Percentiles rank a stretch among this genome's conserved stretches.
These are phyloP conservation scores for Heliconius congener DNA, from an alignment of 1,140 invertebrate species.

Conservation along the genomic window DNA sequence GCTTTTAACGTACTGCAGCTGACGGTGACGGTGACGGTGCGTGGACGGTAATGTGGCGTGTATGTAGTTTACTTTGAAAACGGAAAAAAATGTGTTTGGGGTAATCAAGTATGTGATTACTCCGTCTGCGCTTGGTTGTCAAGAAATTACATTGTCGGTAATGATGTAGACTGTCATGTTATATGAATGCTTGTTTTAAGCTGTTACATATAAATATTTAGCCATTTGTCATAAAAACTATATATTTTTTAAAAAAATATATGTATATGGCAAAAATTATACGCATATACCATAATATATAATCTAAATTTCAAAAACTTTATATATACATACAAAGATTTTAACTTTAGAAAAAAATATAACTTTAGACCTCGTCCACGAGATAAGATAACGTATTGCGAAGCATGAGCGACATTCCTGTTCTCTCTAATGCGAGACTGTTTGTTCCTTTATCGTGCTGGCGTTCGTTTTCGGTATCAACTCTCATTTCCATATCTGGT, in stretches of 20 bases:
- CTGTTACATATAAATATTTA: too few relatives aligned
- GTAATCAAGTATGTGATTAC: neutral
- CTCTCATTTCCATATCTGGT: slow-evolving; percentile 34
- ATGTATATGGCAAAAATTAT: too few relatives aligned
- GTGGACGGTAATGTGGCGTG: slow-evolving; percentile 21
- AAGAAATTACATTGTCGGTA: neutral
- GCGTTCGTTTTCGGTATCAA: slow-evolving; percentile 14
- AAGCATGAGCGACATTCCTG: slow-evolving; percentile 19
- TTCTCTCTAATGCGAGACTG: slow-evolving; percentile 15
- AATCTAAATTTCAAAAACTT: too few relatives aligned
- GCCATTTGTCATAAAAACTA: too few relatives aligned
- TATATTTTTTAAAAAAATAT: too few relatives aligned
- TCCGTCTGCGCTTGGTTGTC: neutral
- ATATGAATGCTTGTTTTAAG: too few relatives aligned
- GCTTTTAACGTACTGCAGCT: slow-evolving; percentile 45
- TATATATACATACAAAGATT: too few relatives aligned
- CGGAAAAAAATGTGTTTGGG: neutral
- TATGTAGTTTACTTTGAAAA: slow-evolving; percentile 4
- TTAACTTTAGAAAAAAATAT: neutral
- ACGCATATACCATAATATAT: too few relatives aligned
- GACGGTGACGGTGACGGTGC: slow-evolving; percentile 26
- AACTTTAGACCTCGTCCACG: neutral
- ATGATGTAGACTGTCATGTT: neutral
- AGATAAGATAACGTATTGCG: slow-evolving; percentile 30
- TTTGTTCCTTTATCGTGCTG: slow-evolving; percentile 23